Percentiles rank a stretch among this genome's conserved stretches.
These are phyloP conservation scores for Ips typographus DNA, from an alignment of 1,140 invertebrate genomes.

Conservation along the genomic window DNA sequence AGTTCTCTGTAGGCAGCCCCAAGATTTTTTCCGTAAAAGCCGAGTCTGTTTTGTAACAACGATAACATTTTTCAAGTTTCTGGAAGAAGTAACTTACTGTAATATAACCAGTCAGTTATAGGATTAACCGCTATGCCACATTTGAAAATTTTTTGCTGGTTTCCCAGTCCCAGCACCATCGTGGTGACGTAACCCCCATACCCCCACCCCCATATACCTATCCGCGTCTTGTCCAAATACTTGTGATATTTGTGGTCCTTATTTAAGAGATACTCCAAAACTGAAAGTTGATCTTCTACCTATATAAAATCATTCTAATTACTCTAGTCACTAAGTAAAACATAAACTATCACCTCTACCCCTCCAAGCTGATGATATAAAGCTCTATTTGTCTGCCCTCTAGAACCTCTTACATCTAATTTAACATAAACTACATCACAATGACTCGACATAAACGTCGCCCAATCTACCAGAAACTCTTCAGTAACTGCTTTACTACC, in stretches of 20 bases:
- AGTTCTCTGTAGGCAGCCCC: constrained; percentile 84
- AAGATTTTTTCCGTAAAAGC: constrained; percentile 93
- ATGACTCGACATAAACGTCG: constrained; percentile 88
- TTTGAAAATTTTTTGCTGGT: constrained; percentile 81
- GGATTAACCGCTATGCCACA: constrained; percentile 93
- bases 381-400: constrained; percentile 76
- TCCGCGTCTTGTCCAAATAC: constrained; percentile 82
- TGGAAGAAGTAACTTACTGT: constrained; percentile 69
- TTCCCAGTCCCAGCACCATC: constrained; percentile 83
- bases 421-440: constrained; percentile 88
- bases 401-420: constrained; percentile 83
- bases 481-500: constrained; percentile 85
- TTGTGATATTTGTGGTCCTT: constrained; percentile 59
- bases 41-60: constrained; percentile 67
- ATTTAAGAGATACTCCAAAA: constrained; percentile 79
- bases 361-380: constrained; percentile 79
- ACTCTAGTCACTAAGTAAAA: neutral
- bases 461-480: constrained; percentile 84
- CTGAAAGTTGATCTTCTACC: constrained; percentile 54
- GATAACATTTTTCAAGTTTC: constrained; percentile 13
- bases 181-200: constrained; percentile 92
- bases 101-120: constrained; percentile 92
- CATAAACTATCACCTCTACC: constrained; percentile 65
- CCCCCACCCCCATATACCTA: constrained; percentile 96
- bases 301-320: neutral